Conservation (phyloP, 2,113 vertebrate species). For the Chionis minor region DNA sequence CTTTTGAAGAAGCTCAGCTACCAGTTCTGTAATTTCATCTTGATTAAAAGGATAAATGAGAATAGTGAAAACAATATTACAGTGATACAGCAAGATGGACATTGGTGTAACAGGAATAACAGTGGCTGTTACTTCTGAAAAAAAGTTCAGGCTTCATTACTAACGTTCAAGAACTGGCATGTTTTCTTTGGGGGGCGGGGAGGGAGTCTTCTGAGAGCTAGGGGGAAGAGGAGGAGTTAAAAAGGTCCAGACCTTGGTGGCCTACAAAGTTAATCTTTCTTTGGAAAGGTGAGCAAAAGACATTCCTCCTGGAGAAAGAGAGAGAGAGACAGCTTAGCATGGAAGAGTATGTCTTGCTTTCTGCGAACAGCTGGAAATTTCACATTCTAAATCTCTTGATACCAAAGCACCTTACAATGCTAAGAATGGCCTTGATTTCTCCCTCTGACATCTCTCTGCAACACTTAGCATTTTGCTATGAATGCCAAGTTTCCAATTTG, state of each 20-base stretch:
- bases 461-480: not conserved
- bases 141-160: not conserved
- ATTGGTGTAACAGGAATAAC: not conserved
- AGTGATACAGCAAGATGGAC: not conserved
- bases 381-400: not conserved
- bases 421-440: not conserved
- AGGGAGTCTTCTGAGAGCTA: accelerated
- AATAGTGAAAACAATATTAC: not conserved
- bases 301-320: not conserved
- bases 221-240: not conserved
- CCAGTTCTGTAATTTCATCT: not conserved
- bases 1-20: not conserved
- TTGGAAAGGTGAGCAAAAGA: not conserved
- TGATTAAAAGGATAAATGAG: not conserved
- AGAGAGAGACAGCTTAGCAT: not conserved
- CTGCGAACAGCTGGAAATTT: not conserved
- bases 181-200: not conserved
- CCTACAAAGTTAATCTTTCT: not conserved
- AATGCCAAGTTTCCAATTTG: not conserved
- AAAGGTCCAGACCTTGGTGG: not conserved
- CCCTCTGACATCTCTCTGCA: not conserved
- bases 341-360: not conserved
- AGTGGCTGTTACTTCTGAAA: not conserved
- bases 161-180: not conserved
- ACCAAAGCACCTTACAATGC: not conserved